phyloP scores from a whole-genome alignment of 1,140 invertebrate species.

The Campoletis sonorensis region DNA sequence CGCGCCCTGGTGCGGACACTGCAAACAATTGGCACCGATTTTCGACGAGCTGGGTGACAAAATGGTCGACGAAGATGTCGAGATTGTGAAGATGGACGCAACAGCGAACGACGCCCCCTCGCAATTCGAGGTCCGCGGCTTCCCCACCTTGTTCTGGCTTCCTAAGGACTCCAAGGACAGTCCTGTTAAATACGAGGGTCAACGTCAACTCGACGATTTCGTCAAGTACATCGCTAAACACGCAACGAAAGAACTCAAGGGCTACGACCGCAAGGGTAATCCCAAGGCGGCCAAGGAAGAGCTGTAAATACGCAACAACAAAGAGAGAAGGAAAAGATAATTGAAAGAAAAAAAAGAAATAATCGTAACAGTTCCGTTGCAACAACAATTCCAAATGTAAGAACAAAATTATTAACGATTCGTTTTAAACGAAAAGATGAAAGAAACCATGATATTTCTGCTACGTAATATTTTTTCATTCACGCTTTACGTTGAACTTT shows the following conservation, averaged over 20 bases:
- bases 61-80: constrained; percentile 91
- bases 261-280: constrained; percentile 93
- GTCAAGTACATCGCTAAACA: constrained; percentile 97
- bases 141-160: constrained; percentile 98
- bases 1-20: constrained; percentile 99
- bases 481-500: constrained; percentile 45
- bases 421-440: neutral
- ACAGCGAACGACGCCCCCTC: constrained; percentile 98
- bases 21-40: constrained; percentile 95
- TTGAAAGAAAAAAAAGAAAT: too few species aligned
- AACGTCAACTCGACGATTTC: constrained; percentile 96
- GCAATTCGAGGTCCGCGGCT: constrained; percentile 95
- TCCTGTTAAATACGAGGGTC: constrained; percentile 96
- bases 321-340: too few species aligned
- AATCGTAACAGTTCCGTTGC: too few species aligned
- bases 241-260: constrained; percentile 91
- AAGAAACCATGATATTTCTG: constrained; percentile 4
- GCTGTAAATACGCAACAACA: constrained; percentile 71
- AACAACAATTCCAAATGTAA: too few species aligned
- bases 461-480: constrained; percentile 32
- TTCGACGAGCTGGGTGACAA: constrained; percentile 97
- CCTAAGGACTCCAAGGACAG: constrained; percentile 89
- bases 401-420: neutral
- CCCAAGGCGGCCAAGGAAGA: constrained; percentile 86
- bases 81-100: constrained; percentile 98